phyloP scores from a whole-genome alignment of 2,888 invertebrate species.

The Noctua fimbriata region DNA sequence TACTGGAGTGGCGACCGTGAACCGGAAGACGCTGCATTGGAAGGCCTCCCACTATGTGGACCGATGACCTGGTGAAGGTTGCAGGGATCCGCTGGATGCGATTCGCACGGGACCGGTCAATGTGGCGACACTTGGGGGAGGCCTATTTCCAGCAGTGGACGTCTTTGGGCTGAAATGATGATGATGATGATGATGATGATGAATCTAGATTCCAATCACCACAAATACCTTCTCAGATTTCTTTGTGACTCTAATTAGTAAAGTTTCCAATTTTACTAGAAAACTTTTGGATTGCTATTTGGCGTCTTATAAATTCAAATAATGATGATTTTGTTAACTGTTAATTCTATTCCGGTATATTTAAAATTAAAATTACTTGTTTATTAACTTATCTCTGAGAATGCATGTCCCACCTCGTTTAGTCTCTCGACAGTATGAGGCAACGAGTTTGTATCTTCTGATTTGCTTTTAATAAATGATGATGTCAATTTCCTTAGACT shows the following conservation, averaged over 20 bases:
- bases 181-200: too few relatives aligned
- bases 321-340: not conserved
- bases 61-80: too few relatives aligned
- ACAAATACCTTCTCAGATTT: not conserved
- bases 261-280: not conserved
- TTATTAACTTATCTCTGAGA: not conserved
- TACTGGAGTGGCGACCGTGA: too few relatives aligned
- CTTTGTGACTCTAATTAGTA: not conserved
- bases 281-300: constrained; percentile 1
- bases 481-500: not conserved
- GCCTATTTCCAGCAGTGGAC: too few relatives aligned
- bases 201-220: not conserved
- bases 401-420: too few relatives aligned
- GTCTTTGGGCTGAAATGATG: too few relatives aligned
- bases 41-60: too few relatives aligned
- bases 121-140: too few relatives aligned
- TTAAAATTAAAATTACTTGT: constrained; percentile 12
- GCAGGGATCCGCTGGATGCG: too few relatives aligned
- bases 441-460: not conserved
- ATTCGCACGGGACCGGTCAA: too few relatives aligned
- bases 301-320: constrained; percentile 1
- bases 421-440: too few relatives aligned
- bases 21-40: too few relatives aligned
- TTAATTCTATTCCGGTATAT: constrained; percentile 3
- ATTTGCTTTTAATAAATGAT: constrained; percentile 2